Evolutionary conservation across 2,797 vertebrate species (phyloP), one percentile per base, ranked within the genome.

Genomic region (Prunella strophiata): DNA sequence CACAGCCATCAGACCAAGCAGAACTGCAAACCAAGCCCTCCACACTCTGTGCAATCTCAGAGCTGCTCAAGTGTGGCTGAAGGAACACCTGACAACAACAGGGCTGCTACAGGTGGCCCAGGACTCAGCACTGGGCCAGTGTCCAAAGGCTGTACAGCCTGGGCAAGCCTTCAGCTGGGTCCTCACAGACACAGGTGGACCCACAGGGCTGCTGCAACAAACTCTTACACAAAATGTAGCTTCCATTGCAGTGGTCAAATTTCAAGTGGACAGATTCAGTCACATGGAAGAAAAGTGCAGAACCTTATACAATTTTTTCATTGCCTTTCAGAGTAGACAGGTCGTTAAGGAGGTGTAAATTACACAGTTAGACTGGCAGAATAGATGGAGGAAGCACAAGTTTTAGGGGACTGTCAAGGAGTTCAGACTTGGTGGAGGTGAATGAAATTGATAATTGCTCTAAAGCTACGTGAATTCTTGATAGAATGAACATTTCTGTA

Each of bases 61-160:
- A 76, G 48, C 76, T 40, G 70, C 77, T 43, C 67, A 55, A 73
- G 38, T 18, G 18, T 7, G 42, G 32, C 65, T 3, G 1, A 72
- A 54, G 47, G 36, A 88, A 47, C 67, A 16, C 30, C 47, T 52
- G 27, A 9, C 3, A 50, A 11, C 45, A 52, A 8, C 15, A 32
- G 4, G 4, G 43, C 51, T 70, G 62, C 70, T 72, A 45, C 71
- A 67, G 63, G 85, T 66, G 65, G 15, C 8, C 50, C 19, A 21
- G 48, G 45, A 12, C 48, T 5, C 38, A 13, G 59, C 0, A 0
- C 40, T 18, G 40, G 74, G n/a, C 52, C 4, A 2, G 40, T 0
- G 2, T 2, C 36, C 36, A 1, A 0, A 17, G 27, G 12, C 51
- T 3, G 1, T 17, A 25, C 2, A 10, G 68, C n/a, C 1, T 0